Evolutionary conservation across 2,888 invertebrate species (phyloP).

Genomic region (Tupiocoris notatus): DNA sequence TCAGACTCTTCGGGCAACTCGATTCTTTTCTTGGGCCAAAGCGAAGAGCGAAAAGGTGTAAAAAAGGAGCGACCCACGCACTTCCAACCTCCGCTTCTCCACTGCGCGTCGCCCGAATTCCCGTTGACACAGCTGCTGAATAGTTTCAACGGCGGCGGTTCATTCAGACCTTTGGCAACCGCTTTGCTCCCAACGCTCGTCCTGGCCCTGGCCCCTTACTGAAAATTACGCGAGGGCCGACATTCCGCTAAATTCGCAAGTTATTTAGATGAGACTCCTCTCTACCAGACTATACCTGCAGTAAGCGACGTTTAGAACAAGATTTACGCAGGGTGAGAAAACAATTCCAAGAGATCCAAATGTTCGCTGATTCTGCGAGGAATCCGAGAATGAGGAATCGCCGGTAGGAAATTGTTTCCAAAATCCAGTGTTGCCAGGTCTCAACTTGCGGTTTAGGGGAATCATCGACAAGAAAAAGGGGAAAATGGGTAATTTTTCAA

Average conservation of each 20-base stretch:
- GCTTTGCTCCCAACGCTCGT: background rate
- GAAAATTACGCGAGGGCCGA: background rate
- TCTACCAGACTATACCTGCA: background rate
- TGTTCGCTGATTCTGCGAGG: background rate
- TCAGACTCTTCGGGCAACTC: slow-evolving; percentile 56
- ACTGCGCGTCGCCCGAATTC: slow-evolving; percentile 53
- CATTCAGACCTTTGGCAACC: background rate
- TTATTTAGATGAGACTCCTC: slow-evolving; percentile 7
- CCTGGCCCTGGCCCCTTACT: background rate
- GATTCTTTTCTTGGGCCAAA: slow-evolving; percentile 58
- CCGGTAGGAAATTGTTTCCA: too few species aligned
- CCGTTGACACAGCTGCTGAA: slow-evolving; percentile 48
- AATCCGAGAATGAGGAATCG: background rate
- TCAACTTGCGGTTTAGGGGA: too few species aligned
- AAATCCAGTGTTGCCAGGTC: too few species aligned
- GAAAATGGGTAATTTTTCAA: too few species aligned
- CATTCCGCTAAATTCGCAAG: slow-evolving; percentile 19
- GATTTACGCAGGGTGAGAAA: background rate
- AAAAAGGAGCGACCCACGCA: slow-evolving; percentile 56
- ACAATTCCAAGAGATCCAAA: background rate
- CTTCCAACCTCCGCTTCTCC: slow-evolving; percentile 59
- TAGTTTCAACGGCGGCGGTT: slow-evolving; percentile 35
- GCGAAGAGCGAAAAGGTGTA: slow-evolving; percentile 30
- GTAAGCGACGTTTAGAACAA: background rate
- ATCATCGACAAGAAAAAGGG: too few species aligned